These are phyloP conservation scores for Mola mola DNA, from an alignment of 2,113 vertebrate genomes.

Conservation along the genomic window DNA sequence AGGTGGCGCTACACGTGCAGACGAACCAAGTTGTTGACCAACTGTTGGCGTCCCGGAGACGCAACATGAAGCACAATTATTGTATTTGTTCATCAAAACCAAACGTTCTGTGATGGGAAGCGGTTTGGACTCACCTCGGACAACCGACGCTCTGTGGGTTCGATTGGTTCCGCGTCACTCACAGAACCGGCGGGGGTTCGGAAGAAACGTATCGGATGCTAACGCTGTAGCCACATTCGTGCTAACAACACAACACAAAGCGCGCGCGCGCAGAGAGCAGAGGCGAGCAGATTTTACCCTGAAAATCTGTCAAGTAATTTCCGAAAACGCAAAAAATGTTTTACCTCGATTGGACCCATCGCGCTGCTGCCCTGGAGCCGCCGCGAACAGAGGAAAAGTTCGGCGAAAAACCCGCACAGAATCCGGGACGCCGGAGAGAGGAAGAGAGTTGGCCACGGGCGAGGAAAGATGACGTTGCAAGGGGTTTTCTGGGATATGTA, in stretches of 20 bases:
- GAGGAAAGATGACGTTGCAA: background rate
- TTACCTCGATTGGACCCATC: slow-evolving; percentile 72
- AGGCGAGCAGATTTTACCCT: background rate
- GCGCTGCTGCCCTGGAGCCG: background rate
- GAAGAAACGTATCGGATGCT: too few relatives aligned
- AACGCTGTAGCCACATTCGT: background rate
- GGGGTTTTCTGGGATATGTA: slow-evolving; percentile 50
- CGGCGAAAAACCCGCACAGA: rapidly evolving
- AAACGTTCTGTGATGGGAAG: too few relatives aligned
- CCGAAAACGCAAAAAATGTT: background rate
- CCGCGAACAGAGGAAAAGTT: rapidly evolving
- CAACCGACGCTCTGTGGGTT: too few relatives aligned
- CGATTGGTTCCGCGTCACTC: too few relatives aligned
- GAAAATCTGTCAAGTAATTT: background rate
- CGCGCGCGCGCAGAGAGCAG: background rate
- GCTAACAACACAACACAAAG: background rate
- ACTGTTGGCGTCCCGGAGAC: too few relatives aligned
- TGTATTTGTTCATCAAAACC: too few relatives aligned
- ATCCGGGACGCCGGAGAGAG: background rate
- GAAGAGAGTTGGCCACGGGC: background rate
- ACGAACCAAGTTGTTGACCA: too few relatives aligned
- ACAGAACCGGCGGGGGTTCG: background rate
- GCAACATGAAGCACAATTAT: too few relatives aligned
- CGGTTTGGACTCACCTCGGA: too few relatives aligned
- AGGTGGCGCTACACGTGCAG: too few relatives aligned